Percentiles rank a stretch among this genome's conserved stretches.
These are phyloP conservation scores for Conchocele bisecta DNA, from an alignment of 2,888 invertebrate species.

Conservation along the genomic window DNA sequence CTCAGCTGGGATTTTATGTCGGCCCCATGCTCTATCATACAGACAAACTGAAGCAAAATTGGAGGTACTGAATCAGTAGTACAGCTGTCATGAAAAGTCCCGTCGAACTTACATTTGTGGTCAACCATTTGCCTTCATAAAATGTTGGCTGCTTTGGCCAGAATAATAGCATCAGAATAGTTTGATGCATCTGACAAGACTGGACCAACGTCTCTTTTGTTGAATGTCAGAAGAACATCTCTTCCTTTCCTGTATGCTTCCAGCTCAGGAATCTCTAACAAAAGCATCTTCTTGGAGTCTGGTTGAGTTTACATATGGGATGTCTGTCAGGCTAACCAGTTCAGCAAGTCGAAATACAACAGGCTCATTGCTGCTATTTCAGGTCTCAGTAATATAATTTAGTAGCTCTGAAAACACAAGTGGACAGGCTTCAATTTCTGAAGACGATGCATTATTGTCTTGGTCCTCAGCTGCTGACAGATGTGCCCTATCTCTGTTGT, in stretches of 20 bases:
- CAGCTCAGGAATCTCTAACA: conserved; percentile 34
- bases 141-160: conserved; percentile 54
- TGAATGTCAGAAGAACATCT: conserved; percentile 51
- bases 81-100: conserved; percentile 34
- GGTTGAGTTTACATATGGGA: conserved; percentile 12
- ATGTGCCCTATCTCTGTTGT: conserved; percentile 42
- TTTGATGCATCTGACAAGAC: conserved; percentile 17
- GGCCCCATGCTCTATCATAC: conserved; percentile 34
- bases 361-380: conserved; percentile 5
- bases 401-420: too few species aligned
- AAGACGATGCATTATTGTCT: neutral
- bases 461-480: conserved; percentile 10
- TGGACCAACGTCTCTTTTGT: conserved; percentile 47
- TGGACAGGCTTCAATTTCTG: conserved; percentile 2
- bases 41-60: conserved; percentile 20
- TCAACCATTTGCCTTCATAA: conserved; percentile 41
- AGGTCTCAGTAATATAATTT: conserved; percentile 33
- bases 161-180: conserved; percentile 49
- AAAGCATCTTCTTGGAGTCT: conserved; percentile 32
- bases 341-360: conserved; percentile 43
- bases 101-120: conserved; percentile 30
- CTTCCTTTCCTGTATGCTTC: conserved; percentile 42
- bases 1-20: conserved; percentile 30
- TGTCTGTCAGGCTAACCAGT: conserved; percentile 15
- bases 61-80: conserved; percentile 24